Evolutionary conservation across 1,140 invertebrate species (phyloP).

Genomic region (Goniozus legneri): DNA sequence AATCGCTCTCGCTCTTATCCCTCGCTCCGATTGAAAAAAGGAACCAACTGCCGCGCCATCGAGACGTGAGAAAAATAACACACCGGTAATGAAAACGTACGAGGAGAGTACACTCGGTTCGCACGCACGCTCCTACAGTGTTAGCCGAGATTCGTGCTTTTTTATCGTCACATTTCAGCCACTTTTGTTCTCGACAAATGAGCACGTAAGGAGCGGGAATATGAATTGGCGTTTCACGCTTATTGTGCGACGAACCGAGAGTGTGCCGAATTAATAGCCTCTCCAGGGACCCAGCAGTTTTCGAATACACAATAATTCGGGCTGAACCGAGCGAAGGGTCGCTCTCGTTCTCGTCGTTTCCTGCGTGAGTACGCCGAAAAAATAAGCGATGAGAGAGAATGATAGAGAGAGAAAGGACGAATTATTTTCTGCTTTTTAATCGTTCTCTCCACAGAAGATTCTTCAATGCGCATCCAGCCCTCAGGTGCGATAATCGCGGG

Average conservation of each 20-base stretch:
- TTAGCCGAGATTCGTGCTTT: slow-evolving; percentile 23
- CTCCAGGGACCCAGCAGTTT: slow-evolving; percentile 28
- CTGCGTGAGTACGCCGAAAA: slow-evolving; percentile 6
- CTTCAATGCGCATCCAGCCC: too few species aligned
- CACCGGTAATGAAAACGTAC: too few species aligned
- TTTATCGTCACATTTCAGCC: slow-evolving; percentile 24
- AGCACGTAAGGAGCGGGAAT: slow-evolving; percentile 35
- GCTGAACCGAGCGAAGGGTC: too few species aligned
- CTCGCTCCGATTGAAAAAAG: too few species aligned
- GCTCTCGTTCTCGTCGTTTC: slow-evolving; percentile 7
- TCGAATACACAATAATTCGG: slow-evolving; percentile 25
- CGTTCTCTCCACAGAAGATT: too few species aligned
- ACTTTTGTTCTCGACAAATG: slow-evolving; percentile 31
- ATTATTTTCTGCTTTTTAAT: too few species aligned
- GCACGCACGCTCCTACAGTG: slow-evolving; percentile 29
- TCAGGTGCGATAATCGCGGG: too few species aligned
- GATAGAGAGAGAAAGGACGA: too few species aligned
- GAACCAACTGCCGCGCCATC: too few species aligned
- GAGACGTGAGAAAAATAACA: too few species aligned
- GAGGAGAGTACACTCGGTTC: slow-evolving; percentile 8
- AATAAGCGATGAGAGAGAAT: too few species aligned
- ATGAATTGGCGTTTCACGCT: slow-evolving; percentile 49
- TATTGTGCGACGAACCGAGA: slow-evolving; percentile 42
- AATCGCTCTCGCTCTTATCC: neutral
- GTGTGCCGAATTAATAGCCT: slow-evolving; percentile 47